phyloP scores from a whole-genome alignment of 2,113 vertebrate genomes.

The Penelope pileata region DNA sequence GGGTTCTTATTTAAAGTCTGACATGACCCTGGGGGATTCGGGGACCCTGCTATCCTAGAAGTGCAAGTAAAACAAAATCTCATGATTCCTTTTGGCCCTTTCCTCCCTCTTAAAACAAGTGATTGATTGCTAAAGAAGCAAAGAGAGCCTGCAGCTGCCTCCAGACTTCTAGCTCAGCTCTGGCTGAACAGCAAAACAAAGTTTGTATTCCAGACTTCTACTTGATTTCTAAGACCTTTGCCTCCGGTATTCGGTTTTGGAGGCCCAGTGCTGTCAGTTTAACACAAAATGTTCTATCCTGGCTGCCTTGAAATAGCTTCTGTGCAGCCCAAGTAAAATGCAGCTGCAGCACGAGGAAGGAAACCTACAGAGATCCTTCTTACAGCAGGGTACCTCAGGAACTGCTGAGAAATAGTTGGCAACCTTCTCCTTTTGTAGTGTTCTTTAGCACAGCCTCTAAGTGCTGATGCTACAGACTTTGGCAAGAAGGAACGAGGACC shows the following conservation, averaged over 20 bases:
- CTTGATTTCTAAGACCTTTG: neutral
- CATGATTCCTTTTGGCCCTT: neutral
- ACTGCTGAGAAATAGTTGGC: conserved; percentile 6
- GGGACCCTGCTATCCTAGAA: neutral
- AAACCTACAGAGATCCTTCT: neutral
- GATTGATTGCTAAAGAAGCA: neutral
- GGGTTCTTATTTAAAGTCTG: neutral
- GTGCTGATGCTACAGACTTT: neutral
- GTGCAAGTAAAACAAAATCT: neutral
- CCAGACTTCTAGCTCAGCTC: neutral
- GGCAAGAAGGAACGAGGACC: neutral
- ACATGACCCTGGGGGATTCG: neutral
- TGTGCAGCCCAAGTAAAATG: neutral
- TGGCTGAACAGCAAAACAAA: neutral
- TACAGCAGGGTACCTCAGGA: neutral
- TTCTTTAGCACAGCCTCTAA: neutral
- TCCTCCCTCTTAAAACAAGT: neutral
- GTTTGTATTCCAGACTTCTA: neutral
- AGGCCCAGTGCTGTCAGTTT: neutral
- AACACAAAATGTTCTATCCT: neutral
- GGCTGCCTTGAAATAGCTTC: neutral
- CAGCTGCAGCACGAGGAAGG: neutral
- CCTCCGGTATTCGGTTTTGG: neutral
- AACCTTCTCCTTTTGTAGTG: neutral
- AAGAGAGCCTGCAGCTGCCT: neutral